Percentiles rank a stretch among this genome's conserved stretches.
Conservation (phyloP, 2,888 invertebrate species). For the Ophion obscuratus region DNA sequence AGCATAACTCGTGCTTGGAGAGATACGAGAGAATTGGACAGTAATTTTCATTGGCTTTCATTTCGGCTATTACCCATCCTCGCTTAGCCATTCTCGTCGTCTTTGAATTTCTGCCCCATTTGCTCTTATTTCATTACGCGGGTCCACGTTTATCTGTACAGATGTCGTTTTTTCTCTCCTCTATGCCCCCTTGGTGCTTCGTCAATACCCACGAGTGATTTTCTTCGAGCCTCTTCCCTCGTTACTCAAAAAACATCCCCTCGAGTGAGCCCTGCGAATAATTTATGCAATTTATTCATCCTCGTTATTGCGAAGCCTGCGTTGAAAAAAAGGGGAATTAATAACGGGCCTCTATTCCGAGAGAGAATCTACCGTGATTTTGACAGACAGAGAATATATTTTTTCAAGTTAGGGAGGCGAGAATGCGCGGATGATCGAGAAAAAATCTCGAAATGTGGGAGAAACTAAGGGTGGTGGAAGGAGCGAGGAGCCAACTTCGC, state of each 20-base stretch:
- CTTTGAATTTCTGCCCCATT: conserved; percentile 8
- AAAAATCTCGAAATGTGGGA: conserved; percentile 4
- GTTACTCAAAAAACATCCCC: conserved; percentile 8
- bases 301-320: conserved; percentile 9
- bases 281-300: conserved; percentile 42
- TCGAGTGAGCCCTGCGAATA: background rate
- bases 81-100: background rate
- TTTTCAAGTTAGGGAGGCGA: background rate
- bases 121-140: background rate
- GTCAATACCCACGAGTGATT: conserved; percentile 3
- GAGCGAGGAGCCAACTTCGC: conserved; percentile 16
- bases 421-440: background rate
- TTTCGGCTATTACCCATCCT: conserved; percentile 24
- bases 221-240: conserved; percentile 8
- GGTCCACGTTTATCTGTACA: background rate
- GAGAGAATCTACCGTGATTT: conserved; percentile 4
- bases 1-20: conserved; percentile 37
- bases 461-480: background rate
- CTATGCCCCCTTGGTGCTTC: background rate
- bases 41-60: conserved; percentile 32
- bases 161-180: background rate
- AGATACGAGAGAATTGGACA: conserved; percentile 22
- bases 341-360: background rate
- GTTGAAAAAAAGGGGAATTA: background rate
- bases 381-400: conserved; percentile 12